Evolutionary conservation across 1,140 invertebrate species (phyloP), one percentile per base, ranked within the genome.

Genomic region (Brachionus sp.): DNA sequence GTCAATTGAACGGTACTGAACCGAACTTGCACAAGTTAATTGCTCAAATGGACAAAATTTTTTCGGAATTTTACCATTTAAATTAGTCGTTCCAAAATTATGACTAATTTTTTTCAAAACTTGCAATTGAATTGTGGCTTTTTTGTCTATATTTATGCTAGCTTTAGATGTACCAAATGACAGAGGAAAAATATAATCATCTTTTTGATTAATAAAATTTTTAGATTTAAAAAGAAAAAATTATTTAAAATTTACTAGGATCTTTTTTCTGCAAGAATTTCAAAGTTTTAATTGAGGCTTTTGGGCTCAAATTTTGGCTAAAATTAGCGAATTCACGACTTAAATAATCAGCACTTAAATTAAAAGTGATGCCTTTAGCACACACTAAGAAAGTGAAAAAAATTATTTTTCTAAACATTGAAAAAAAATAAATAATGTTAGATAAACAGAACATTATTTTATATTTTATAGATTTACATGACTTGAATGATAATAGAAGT

Each of bases 11-110:
- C 80, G 80, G 23, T 83, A 83, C 13, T 29, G n/a, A n/a, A n/a
- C 7, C 10, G 9, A 13, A 23, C 29, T n/a, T 3, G 25, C 10
- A 35, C 80, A 83, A 2, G 9, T 3, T 16, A 57, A 9, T 23
- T 80, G 19, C 12, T 57, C 50, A 35, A 62, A 62, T 25, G 77
- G 77, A 44, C 77, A 80, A 44, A 80, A 57, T 19, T 57, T 80
- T 80, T 75, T 75, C 19, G 70, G 70, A 25, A 75, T 46, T 75
- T 75, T 75, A 46, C 39, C 70, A 46, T 23, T 46, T 19, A 75
- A n/a, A 25, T 75, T 75, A 13, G 19, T 75, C 2, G 25, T 46
- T 75, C 39, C 70, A 29, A 46, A 3, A 10, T 46, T 75, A 25
- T 46, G 16, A 19, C 19, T 19, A 5, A 46, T 7, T 5, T 75